A percentile compares a stretch with the other conserved stretches of the same genome.
Conservation (phyloP, 2,888 invertebrate genomes). For the Drosophila maculinotata region DNA sequence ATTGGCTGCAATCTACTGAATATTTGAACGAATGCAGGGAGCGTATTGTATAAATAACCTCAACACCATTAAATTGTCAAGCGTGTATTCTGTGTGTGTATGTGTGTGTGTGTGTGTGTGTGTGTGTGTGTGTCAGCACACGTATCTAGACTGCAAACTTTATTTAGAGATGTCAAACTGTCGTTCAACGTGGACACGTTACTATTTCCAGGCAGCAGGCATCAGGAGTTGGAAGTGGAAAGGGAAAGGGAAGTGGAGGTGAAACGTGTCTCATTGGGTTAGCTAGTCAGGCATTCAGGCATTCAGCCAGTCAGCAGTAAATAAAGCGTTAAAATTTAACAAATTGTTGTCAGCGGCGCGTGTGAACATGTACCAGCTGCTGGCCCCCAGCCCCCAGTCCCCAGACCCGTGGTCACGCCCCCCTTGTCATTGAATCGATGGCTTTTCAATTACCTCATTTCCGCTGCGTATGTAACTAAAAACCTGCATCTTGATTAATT, state of each 20-base stretch:
- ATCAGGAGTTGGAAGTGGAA: not conserved
- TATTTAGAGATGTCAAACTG: slow-evolving; percentile 79
- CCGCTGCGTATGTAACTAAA: slow-evolving; percentile 54
- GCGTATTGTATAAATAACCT: slow-evolving; percentile 76
- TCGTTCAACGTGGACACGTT: slow-evolving; percentile 62
- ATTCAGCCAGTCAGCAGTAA: slow-evolving; percentile 64
- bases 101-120: slow-evolving; percentile 30
- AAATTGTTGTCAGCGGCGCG: slow-evolving; percentile 72
- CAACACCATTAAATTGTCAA: slow-evolving; percentile 78
- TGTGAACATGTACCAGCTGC: slow-evolving; percentile 60
- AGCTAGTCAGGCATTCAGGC: slow-evolving; percentile 7
- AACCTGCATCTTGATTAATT: slow-evolving; percentile 74
- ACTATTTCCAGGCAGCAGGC: slow-evolving; percentile 33
- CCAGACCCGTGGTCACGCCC: not conserved
- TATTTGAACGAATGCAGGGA: slow-evolving; percentile 63
- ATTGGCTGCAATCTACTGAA: slow-evolving; percentile 56
- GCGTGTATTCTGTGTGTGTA: slow-evolving; percentile 27
- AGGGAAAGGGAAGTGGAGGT: not conserved
- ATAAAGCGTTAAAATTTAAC: slow-evolving; percentile 80
- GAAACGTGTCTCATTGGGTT: slow-evolving; percentile 8
- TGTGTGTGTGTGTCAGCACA: slow-evolving; percentile 39
- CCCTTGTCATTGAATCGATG: slow-evolving; percentile 57
- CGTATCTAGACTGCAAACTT: slow-evolving; percentile 73
- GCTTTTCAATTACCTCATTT: slow-evolving; percentile 74
- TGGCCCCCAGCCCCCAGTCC: not conserved